Evolutionary conservation across 2,113 vertebrate genomes (phyloP).

Genomic region (Scalopus aquaticus): DNA sequence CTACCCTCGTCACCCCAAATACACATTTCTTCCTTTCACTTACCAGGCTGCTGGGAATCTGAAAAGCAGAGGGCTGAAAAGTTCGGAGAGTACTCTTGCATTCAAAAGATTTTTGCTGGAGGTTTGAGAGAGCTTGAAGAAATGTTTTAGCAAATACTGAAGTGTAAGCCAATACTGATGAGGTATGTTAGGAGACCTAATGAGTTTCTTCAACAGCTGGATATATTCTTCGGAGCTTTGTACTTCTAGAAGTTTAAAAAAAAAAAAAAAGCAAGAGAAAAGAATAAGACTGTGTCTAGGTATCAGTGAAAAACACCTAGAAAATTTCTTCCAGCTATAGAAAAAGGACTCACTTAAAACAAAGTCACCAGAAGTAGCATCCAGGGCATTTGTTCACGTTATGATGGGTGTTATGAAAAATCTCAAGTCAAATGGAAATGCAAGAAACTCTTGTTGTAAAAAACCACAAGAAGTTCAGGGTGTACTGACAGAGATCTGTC

Average conservation of each 20-base stretch:
- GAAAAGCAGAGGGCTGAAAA: conserved; percentile 95
- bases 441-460: conserved; percentile 76
- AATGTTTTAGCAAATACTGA: conserved; percentile 95
- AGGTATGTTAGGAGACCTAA: conserved; percentile 90
- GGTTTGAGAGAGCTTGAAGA: conserved; percentile 92
- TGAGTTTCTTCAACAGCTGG: conserved; percentile 91
- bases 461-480: conserved; percentile 78
- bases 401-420: conserved; percentile 62
- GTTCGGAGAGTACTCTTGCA: conserved; percentile 91
- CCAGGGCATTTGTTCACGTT: background rate
- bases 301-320: conserved; percentile 10
- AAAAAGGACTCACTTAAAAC: conserved; percentile 16
- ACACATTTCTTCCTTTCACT: conserved; percentile 46
- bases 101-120: conserved; percentile 92
- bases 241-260: conserved; percentile 86
- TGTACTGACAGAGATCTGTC: conserved; percentile 78
- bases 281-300: conserved; percentile 34
- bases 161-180: conserved; percentile 96
- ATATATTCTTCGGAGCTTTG: conserved; percentile 91
- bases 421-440: conserved; percentile 82
- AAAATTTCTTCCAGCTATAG: conserved; percentile 18
- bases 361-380: background rate
- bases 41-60: conserved; percentile 91
- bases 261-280: background rate
- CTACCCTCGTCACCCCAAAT: background rate